These are phyloP conservation scores for Cecropterus lyciades DNA, from an alignment of 1,140 invertebrate genomes.

Conservation along the genomic window DNA sequence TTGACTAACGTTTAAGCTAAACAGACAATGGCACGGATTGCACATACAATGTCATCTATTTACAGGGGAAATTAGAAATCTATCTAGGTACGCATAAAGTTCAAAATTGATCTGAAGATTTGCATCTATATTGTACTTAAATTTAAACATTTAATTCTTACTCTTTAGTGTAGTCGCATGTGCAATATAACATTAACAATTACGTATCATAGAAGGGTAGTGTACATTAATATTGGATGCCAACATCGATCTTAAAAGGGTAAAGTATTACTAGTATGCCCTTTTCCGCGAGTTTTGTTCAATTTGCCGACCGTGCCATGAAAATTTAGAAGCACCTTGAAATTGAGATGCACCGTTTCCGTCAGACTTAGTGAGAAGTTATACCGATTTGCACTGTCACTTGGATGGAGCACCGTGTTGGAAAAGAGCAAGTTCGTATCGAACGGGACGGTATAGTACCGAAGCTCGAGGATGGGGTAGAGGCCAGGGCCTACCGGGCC, in stretches of 20 bases:
- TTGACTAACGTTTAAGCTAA: slow-evolving; percentile 80
- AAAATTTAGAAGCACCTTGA: slow-evolving; percentile 57
- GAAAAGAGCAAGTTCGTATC: slow-evolving; percentile 50
- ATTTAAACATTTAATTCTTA: slow-evolving; percentile 67
- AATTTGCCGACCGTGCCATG: slow-evolving; percentile 51
- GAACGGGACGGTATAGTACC: slow-evolving; percentile 57
- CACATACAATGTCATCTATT: slow-evolving; percentile 76
- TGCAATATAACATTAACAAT: slow-evolving; percentile 68
- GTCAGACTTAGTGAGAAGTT: slow-evolving; percentile 48
- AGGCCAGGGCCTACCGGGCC: slow-evolving; percentile 41
- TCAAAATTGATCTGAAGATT: slow-evolving; percentile 68
- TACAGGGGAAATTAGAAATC: slow-evolving; percentile 73
- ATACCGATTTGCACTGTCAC: slow-evolving; percentile 29
- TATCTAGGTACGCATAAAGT: slow-evolving; percentile 59
- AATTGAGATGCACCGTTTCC: slow-evolving; percentile 52
- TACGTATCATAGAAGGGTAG: slow-evolving; percentile 74
- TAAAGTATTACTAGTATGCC: slow-evolving; percentile 38
- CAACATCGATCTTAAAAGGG: slow-evolving; percentile 46
- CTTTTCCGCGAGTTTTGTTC: slow-evolving; percentile 37
- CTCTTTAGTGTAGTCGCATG: slow-evolving; percentile 67
- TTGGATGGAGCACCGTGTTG: slow-evolving; percentile 36
- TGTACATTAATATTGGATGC: slow-evolving; percentile 58
- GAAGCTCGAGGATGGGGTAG: slow-evolving; percentile 56
- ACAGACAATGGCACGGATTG: slow-evolving; percentile 83
- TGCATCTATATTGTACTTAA: slow-evolving; percentile 69